Conservation (phyloP, 2,113 vertebrate genomes). For the Calidris pugnax region DNA sequence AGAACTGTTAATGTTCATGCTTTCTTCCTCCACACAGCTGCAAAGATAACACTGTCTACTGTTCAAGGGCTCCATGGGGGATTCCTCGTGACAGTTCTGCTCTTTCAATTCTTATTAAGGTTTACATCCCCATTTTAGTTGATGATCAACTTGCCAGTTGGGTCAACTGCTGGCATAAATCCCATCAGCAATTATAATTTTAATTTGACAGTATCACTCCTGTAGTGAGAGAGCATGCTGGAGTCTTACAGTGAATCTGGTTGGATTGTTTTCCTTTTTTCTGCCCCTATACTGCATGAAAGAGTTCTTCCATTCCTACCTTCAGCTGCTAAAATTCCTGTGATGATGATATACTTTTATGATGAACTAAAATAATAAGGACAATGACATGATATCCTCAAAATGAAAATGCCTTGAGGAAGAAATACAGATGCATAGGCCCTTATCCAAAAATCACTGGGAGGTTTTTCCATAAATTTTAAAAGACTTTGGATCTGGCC, state of each 20-base stretch:
- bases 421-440: background rate
- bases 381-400: background rate
- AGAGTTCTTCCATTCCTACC: background rate
- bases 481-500: background rate
- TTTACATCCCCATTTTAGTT: constrained; percentile 5
- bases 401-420: background rate
- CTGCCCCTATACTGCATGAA: background rate
- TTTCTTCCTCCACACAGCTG: constrained; percentile 62
- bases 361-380: background rate
- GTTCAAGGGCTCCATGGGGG: constrained; percentile 24
- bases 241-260: background rate
- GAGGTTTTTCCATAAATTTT: background rate
- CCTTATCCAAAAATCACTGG: background rate
- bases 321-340: background rate
- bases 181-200: constrained; percentile 26
- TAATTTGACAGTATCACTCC: background rate
- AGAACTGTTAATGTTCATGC: background rate
- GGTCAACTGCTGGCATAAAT: constrained; percentile 42
- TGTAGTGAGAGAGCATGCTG: background rate
- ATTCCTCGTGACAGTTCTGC: background rate
- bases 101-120: constrained; percentile 53
- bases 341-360: background rate
- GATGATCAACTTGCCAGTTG: constrained; percentile 8
- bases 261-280: background rate
- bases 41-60: constrained; percentile 61